Evolutionary conservation across 2,797 vertebrate genomes (phyloP).

Genomic region (Cryptoblepharus egeriae): DNA sequence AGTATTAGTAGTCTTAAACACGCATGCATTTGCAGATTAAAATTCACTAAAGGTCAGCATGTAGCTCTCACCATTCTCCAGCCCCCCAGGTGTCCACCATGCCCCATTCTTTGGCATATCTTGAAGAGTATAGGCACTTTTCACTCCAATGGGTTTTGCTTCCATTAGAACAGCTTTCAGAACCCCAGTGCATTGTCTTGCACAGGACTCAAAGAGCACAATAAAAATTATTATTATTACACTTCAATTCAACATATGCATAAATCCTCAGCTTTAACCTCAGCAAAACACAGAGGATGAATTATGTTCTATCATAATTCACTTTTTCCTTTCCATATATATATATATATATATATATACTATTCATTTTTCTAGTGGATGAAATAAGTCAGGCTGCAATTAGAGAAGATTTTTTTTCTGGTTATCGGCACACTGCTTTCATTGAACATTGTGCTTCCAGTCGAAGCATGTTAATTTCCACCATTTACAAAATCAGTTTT

Average conservation of each 20-base stretch:
- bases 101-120: conserved; percentile 67
- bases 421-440: not conserved
- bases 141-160: conserved; percentile 66
- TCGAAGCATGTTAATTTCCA: conserved; percentile 18
- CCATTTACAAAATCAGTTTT: conserved; percentile 44
- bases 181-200: conserved; percentile 61
- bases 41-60: conserved; percentile 73
- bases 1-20: conserved; percentile 72
- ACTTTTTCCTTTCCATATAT: conserved; percentile 52
- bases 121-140: conserved; percentile 71
- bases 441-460: not conserved
- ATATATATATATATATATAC: too few relatives aligned
- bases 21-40: conserved; percentile 81
- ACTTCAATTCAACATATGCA: conserved; percentile 2
- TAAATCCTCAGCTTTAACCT: conserved; percentile 43
- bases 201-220: conserved; percentile 51
- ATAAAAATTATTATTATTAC: conserved; percentile 66
- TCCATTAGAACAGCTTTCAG: conserved; percentile 73
- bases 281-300: conserved; percentile 53
- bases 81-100: conserved; percentile 52
- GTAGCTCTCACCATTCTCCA: conserved; percentile 69
- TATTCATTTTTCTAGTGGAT: conserved; percentile 64
- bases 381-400: conserved; percentile 33
- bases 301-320: conserved; percentile 50
- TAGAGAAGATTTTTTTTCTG: conserved; percentile 31